Percentiles rank a stretch among this genome's conserved stretches.
phyloP scores from a whole-genome alignment of 2,888 invertebrate genomes.

The Escarpia spicata region DNA sequence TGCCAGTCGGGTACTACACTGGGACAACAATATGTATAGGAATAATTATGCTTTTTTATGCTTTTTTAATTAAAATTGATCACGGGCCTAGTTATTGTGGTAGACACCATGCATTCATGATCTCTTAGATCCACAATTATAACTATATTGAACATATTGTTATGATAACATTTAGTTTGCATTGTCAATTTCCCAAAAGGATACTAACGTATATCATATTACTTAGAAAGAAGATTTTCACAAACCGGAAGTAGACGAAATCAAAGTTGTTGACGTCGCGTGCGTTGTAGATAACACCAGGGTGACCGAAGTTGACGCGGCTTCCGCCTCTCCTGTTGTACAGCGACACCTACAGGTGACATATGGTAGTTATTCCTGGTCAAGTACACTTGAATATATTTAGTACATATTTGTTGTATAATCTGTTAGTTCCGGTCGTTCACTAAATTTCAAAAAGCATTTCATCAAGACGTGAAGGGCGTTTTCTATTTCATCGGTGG shows the following conservation, averaged over 20 bases:
- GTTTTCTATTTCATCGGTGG: no score
- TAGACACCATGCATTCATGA: not conserved
- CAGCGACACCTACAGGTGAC: not conserved
- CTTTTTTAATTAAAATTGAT: no score
- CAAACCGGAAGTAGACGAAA: conserved; percentile 23
- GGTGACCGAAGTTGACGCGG: not conserved
- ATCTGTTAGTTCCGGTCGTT: no score
- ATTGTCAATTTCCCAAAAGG: no score
- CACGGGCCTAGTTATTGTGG: not conserved
- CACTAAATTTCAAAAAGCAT: no score
- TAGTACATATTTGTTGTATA: not conserved
- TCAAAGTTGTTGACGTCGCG: conserved; percentile 19
- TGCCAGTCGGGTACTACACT: no score
- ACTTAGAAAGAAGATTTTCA: not conserved
- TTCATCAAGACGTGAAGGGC: no score
- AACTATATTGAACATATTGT: not conserved
- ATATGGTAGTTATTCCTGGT: not conserved
- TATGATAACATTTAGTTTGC: not conserved
- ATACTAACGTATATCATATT: not conserved
- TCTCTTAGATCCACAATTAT: not conserved
- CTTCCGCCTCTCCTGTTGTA: not conserved
- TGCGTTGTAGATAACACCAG: conserved; percentile 19
- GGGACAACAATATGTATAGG: no score
- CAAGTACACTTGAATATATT: not conserved
- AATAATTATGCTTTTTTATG: no score